These are phyloP conservation scores for Drosophila demipolita DNA, from an alignment of 2,888 invertebrate genomes.

Conservation along the genomic window DNA sequence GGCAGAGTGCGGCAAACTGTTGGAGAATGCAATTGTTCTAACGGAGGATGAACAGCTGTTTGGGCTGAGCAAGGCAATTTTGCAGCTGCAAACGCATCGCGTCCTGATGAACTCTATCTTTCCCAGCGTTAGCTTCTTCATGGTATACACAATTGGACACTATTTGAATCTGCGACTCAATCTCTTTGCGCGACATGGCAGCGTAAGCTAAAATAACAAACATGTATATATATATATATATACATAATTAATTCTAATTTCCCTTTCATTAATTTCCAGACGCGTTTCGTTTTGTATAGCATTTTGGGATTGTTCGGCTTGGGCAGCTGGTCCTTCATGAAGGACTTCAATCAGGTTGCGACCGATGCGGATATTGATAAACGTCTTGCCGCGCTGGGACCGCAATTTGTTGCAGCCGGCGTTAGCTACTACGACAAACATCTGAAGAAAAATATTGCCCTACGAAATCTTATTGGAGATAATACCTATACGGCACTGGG, in stretches of 20 bases:
- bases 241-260: too few species aligned
- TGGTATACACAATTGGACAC: constrained; percentile 86
- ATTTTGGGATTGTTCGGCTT: constrained; percentile 87
- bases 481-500: constrained; percentile 88
- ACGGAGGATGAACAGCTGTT: constrained; percentile 92
- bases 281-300: constrained; percentile 86
- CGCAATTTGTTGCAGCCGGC: constrained; percentile 89
- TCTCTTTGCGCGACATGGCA: constrained; percentile 86
- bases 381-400: constrained; percentile 87
- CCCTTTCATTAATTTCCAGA: constrained; percentile 39
- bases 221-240: neutral
- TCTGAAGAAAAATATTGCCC: constrained; percentile 90
- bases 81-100: constrained; percentile 87
- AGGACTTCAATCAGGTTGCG: constrained; percentile 88
- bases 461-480: constrained; percentile 87
- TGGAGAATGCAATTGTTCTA: constrained; percentile 89
- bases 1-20: constrained; percentile 87
- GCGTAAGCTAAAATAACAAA: constrained; percentile 71
- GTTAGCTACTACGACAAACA: constrained; percentile 91
- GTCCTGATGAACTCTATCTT: constrained; percentile 87
- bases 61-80: constrained; percentile 91
- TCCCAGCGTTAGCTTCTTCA: constrained; percentile 85
- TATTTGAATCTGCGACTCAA: constrained; percentile 86
- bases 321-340: constrained; percentile 88
- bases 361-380: constrained; percentile 89